Percentiles rank a stretch among this genome's conserved stretches.
Evolutionary conservation across 2,113 vertebrate species (phyloP).

Genomic region (Apus apus): DNA sequence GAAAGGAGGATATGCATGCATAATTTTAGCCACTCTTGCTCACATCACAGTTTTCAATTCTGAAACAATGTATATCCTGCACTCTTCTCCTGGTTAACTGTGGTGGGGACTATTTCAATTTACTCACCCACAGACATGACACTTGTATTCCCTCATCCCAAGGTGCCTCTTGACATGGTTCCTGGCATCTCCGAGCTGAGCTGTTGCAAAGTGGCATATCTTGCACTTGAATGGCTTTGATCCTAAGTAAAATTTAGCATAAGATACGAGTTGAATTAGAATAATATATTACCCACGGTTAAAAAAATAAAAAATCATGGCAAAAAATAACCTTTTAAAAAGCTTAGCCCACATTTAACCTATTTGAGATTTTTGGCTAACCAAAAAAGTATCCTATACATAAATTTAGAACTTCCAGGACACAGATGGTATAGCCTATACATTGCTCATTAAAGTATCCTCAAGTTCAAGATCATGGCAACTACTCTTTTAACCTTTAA

Average conservation of each 20-base stretch:
- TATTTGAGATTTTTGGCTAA: slow-evolving; percentile 58
- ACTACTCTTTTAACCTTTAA: neutral
- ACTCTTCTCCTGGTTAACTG: slow-evolving; percentile 56
- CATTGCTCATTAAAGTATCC: slow-evolving; percentile 30
- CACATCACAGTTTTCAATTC: slow-evolving; percentile 70
- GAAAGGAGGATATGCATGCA: slow-evolving; percentile 80
- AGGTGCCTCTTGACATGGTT: slow-evolving; percentile 99
- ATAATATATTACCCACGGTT: slow-evolving; percentile 64
- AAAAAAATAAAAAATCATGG: slow-evolving; percentile 59
- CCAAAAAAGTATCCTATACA: slow-evolving; percentile 21
- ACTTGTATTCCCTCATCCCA: slow-evolving; percentile 99
- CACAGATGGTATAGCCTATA: neutral
- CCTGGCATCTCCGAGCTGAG: slow-evolving; percentile 97
- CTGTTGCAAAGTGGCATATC: slow-evolving; percentile 98
- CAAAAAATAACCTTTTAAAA: slow-evolving; percentile 59
- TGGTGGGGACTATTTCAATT: slow-evolving; percentile 57
- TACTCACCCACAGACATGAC: slow-evolving; percentile 98
- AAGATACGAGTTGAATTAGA: slow-evolving; percentile 76
- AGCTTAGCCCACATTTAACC: slow-evolving; percentile 58
- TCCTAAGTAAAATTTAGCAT: slow-evolving; percentile 86
- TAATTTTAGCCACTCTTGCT: slow-evolving; percentile 80
- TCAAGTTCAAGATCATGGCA: neutral
- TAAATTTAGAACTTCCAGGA: slow-evolving; percentile 43
- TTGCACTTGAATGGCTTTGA: slow-evolving; percentile 99
- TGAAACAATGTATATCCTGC: slow-evolving; percentile 73